phyloP scores from a whole-genome alignment of 2,888 invertebrate species.

The Deroplatys truncata region DNA sequence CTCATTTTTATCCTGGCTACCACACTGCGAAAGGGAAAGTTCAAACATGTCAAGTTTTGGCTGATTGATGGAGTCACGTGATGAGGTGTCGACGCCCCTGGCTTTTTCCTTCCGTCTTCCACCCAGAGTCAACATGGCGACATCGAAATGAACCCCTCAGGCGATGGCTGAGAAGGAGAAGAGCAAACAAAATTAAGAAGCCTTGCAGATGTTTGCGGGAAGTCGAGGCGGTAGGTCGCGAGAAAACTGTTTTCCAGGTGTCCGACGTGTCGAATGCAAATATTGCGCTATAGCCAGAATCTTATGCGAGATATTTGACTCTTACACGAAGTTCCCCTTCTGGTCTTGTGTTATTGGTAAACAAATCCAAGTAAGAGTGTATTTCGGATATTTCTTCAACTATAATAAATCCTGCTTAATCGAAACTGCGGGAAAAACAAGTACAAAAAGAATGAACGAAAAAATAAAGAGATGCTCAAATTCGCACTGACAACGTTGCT shows the following conservation, averaged over 20 bases:
- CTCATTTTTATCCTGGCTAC: not conserved
- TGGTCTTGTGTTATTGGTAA: too few species aligned
- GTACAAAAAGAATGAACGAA: too few species aligned
- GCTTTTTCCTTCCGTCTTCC: not conserved
- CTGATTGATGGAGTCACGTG: conserved; percentile 12
- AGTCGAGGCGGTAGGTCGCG: not conserved
- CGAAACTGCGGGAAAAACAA: too few species aligned
- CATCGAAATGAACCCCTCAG: not conserved
- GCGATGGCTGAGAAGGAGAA: not conserved
- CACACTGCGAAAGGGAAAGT: not conserved
- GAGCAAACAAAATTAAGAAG: not conserved
- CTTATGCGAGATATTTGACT: not conserved
- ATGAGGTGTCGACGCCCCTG: not conserved
- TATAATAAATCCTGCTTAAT: too few species aligned
- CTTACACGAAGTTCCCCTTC: too few species aligned
- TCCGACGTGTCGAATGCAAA: not conserved
- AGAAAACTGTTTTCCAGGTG: not conserved
- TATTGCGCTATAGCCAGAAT: not conserved
- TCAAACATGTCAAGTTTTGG: conserved; percentile 11
- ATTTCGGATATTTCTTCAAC: too few species aligned
- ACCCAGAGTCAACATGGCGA: not conserved
- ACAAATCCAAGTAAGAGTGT: too few species aligned
- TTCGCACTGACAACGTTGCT: too few species aligned
- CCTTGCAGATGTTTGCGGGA: not conserved
- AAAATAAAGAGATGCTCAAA: too few species aligned